A percentile compares a stretch with the other conserved stretches of the same genome.
Evolutionary conservation across 1,140 invertebrate genomes (phyloP).

Genomic region (Idris sp.): DNA sequence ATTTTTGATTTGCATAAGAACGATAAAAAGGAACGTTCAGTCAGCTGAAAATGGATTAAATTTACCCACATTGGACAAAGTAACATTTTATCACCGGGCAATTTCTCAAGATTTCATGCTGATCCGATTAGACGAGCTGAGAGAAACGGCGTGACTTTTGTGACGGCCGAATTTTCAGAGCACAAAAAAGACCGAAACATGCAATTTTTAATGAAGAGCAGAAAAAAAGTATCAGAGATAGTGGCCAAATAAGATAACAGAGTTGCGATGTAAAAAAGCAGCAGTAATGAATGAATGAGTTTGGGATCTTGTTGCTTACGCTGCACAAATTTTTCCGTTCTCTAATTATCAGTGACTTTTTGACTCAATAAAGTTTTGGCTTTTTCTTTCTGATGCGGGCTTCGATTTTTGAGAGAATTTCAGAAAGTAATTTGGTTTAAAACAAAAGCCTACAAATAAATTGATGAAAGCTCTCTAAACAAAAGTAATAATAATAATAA

Average conservation of each 20-base stretch:
- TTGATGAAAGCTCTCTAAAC: too few relatives aligned
- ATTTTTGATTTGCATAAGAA: slow-evolving; percentile 50
- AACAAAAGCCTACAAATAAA: too few relatives aligned
- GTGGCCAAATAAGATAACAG: too few relatives aligned
- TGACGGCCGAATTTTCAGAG: slow-evolving; percentile 12
- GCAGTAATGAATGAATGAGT: too few relatives aligned
- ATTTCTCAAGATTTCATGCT: slow-evolving; percentile 54
- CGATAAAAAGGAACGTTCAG: slow-evolving; percentile 31
- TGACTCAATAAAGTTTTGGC: slow-evolving; percentile 3
- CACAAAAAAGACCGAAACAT: slow-evolving; percentile 9
- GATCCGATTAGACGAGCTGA: slow-evolving; percentile 47
- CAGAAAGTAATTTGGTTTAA: too few relatives aligned
- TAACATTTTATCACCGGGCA: slow-evolving; percentile 40
- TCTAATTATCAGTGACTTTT: slow-evolving; percentile 20
- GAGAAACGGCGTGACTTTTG: slow-evolving; percentile 31
- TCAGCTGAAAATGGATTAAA: slow-evolving; percentile 47
- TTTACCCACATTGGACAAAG: slow-evolving; percentile 26
- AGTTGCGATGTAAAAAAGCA: too few relatives aligned
- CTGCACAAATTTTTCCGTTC: slow-evolving; percentile 13
- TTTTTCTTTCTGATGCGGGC: slow-evolving; percentile 2
- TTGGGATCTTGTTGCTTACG: slow-evolving; percentile 27
- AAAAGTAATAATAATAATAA: too few relatives aligned
- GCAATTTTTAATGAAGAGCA: too few relatives aligned
- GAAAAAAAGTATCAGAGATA: too few relatives aligned
- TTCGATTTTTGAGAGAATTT: too few relatives aligned